phyloP scores from a whole-genome alignment of 2,797 vertebrate species.

The Enteromius radiatus region DNA sequence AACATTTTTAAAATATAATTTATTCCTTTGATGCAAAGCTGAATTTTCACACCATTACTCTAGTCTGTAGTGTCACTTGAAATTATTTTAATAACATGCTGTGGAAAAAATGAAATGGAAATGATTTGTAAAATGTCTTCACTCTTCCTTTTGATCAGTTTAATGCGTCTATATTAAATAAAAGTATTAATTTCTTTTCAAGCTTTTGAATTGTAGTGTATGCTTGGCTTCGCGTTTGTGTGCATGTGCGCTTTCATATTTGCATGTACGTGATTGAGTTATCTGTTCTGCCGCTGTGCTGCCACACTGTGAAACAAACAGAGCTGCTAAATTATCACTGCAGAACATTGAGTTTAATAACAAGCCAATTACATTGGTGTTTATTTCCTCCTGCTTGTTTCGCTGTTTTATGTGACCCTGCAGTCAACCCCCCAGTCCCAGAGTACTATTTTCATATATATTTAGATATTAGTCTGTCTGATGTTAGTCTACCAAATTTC shows the following conservation, averaged over 20 bases:
- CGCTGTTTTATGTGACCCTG: neutral
- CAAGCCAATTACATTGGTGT: conserved; percentile 11
- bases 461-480: neutral
- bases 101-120: neutral
- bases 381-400: conserved; percentile 36
- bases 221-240: neutral
- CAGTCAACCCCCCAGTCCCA: neutral
- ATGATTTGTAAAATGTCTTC: neutral
- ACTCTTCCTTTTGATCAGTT: neutral
- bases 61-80: neutral
- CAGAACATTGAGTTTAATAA: neutral
- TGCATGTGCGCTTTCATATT: neutral
- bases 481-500: neutral
- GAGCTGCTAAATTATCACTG: conserved; percentile 13
- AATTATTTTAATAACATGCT: neutral
- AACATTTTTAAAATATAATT: neutral
- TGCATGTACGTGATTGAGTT: neutral
- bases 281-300: neutral
- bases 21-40: neutral
- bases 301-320: neutral
- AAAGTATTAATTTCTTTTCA: neutral
- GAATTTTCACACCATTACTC: neutral
- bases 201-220: neutral
- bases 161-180: neutral
- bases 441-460: neutral